Evolutionary conservation across 2,797 vertebrate species (phyloP).

Genomic region (Pterois miles): DNA sequence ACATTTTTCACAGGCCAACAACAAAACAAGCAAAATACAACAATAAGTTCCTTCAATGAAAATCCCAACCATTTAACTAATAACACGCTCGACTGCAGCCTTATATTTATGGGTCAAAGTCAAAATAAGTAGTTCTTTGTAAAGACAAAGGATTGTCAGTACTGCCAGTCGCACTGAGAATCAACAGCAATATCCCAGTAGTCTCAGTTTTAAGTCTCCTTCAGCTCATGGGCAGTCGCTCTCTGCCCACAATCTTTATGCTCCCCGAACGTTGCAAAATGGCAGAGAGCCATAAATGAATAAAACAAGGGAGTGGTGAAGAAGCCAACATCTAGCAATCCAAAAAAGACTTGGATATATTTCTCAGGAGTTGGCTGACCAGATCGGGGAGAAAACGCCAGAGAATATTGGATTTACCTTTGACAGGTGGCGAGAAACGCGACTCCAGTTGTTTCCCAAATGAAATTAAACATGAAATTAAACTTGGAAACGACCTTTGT

Average conservation of each 20-base stretch:
- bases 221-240: background rate
- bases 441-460: slow-evolving; percentile 13
- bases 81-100: too few relatives aligned
- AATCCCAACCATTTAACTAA: too few relatives aligned
- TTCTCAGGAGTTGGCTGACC: slow-evolving; percentile 10
- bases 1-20: too few relatives aligned
- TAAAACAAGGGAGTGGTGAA: slow-evolving; percentile 2
- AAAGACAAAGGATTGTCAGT: background rate
- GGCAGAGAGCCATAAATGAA: background rate
- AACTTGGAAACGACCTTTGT: slow-evolving; percentile 18
- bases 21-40: too few relatives aligned
- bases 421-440: slow-evolving; percentile 29
- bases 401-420: slow-evolving; percentile 30
- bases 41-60: too few relatives aligned
- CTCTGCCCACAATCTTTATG: background rate
- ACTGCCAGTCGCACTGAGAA: background rate
- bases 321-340: background rate
- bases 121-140: background rate
- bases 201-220: background rate
- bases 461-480: slow-evolving; percentile 46
- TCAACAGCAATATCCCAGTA: background rate
- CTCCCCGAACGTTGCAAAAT: background rate
- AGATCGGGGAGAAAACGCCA: background rate
- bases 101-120: background rate
- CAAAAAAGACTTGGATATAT: slow-evolving; percentile 9